A percentile compares a stretch with the other conserved stretches of the same genome.
phyloP scores from a whole-genome alignment of 1,140 invertebrate species.

The Lerema accius region DNA sequence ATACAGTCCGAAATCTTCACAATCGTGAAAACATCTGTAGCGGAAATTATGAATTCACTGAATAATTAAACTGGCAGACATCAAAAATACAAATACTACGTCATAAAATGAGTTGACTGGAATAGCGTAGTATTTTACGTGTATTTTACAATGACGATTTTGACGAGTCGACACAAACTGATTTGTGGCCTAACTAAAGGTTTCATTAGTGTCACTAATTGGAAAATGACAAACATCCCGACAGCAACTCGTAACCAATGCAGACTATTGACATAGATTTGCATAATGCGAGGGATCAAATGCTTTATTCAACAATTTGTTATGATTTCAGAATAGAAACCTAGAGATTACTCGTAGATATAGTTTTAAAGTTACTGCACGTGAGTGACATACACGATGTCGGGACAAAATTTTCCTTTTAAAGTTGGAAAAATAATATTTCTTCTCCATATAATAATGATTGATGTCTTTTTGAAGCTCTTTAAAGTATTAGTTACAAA shows the following conservation, averaged over 20 bases:
- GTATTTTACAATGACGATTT: too few relatives aligned
- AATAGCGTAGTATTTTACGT: neutral
- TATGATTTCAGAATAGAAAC: neutral
- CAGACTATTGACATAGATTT: slow-evolving; percentile 1
- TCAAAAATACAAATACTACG: neutral
- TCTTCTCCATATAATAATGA: too few relatives aligned
- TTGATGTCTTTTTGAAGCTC: too few relatives aligned
- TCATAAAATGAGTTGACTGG: neutral
- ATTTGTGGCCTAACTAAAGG: slow-evolving; percentile 25
- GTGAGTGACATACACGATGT: too few relatives aligned
- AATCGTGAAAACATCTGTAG: neutral
- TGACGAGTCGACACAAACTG: slow-evolving; percentile 11
- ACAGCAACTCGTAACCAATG: slow-evolving; percentile 4
- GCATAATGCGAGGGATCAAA: neutral
- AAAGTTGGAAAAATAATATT: too few relatives aligned
- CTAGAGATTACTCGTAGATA: too few relatives aligned
- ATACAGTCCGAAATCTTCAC: neutral
- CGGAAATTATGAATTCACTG: neutral
- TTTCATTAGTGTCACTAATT: slow-evolving; percentile 38
- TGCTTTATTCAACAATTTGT: neutral
- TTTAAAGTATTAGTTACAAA: too few relatives aligned
- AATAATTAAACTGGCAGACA: neutral
- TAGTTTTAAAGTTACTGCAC: too few relatives aligned
- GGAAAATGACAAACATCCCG: slow-evolving; percentile 44
- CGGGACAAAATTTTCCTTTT: too few relatives aligned